A percentile compares a stretch with the other conserved stretches of the same genome.
Conservation (phyloP, 2,797 vertebrate species). For the Moxostoma hubbsi region DNA sequence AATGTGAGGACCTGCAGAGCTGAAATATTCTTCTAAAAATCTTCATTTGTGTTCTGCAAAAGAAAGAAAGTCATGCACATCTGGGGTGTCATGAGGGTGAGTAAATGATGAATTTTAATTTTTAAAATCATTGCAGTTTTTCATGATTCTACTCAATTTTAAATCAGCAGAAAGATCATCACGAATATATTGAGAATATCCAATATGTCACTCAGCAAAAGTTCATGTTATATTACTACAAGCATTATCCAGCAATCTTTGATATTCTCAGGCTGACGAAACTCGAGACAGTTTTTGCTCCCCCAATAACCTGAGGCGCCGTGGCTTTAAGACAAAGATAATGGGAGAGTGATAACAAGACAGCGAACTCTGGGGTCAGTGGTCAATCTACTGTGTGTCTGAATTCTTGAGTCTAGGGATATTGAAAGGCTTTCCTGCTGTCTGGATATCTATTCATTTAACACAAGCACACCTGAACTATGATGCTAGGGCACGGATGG, state of each 20-base stretch:
- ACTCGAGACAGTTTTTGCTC: slow-evolving; percentile 19
- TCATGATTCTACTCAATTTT: too few relatives aligned
- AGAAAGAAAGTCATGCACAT: too few relatives aligned
- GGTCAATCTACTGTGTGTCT: slow-evolving; percentile 49
- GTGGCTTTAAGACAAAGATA: slow-evolving; percentile 29
- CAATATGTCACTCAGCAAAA: too few relatives aligned
- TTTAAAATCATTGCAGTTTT: too few relatives aligned
- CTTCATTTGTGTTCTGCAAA: too few relatives aligned
- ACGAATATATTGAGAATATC: too few relatives aligned
- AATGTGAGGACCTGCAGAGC: too few relatives aligned
- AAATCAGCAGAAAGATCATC: too few relatives aligned
- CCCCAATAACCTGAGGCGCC: slow-evolving; percentile 18
- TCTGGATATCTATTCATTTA: slow-evolving; percentile 26
- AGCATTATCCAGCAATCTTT: slow-evolving; percentile 15
- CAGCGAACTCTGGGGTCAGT: slow-evolving; percentile 34
- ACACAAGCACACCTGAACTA: slow-evolving; percentile 19
- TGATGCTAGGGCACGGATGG: neutral
- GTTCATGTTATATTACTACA: slow-evolving; percentile 20
- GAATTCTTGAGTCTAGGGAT: slow-evolving; percentile 33
- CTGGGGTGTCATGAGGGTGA: too few relatives aligned
- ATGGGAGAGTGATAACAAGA: slow-evolving; percentile 31
- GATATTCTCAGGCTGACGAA: neutral
- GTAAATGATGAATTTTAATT: too few relatives aligned
- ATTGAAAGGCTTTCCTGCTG: slow-evolving; percentile 38
- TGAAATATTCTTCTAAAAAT: too few relatives aligned